A percentile compares a stretch with the other conserved stretches of the same genome.
phyloP scores from a whole-genome alignment of 2,113 vertebrate species.

The Clupea harengus region DNA sequence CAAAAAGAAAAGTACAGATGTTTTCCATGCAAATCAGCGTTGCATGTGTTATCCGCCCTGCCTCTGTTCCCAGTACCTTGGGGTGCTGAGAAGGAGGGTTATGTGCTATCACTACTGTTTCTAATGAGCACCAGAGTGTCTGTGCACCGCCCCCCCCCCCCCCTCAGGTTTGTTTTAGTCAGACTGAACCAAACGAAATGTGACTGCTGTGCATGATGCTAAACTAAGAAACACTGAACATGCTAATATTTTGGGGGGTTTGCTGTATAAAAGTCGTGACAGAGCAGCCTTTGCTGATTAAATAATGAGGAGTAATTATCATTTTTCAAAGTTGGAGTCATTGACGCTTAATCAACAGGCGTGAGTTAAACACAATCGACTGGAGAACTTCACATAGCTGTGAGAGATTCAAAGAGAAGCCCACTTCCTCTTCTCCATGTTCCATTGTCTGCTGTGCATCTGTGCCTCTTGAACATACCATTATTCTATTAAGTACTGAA shows the following conservation, averaged over 20 bases:
- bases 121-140: conserved; percentile 16
- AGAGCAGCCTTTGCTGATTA: not conserved
- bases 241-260: not conserved
- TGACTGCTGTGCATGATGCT: not conserved
- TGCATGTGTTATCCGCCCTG: not conserved
- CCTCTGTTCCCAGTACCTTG: not conserved
- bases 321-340: not conserved
- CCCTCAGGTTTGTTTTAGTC: not conserved
- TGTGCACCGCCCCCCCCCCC: not conserved
- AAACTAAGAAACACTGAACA: not conserved
- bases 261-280: not conserved
- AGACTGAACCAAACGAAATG: conserved; percentile 30
- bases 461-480: too few species aligned
- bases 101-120: conserved; percentile 25
- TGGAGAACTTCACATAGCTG: not conserved
- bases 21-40: conserved; percentile 52
- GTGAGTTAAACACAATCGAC: not conserved
- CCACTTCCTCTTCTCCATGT: too few species aligned
- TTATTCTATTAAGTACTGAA: too few species aligned
- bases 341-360: not conserved
- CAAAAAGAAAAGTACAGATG: conserved; percentile 53
- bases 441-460: too few species aligned
- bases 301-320: not conserved
- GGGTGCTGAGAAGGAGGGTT: conserved; percentile 1
- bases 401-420: not conserved